Evolutionary conservation across 2,888 invertebrate species (phyloP).

Genomic region (Choreutis nemorana): DNA sequence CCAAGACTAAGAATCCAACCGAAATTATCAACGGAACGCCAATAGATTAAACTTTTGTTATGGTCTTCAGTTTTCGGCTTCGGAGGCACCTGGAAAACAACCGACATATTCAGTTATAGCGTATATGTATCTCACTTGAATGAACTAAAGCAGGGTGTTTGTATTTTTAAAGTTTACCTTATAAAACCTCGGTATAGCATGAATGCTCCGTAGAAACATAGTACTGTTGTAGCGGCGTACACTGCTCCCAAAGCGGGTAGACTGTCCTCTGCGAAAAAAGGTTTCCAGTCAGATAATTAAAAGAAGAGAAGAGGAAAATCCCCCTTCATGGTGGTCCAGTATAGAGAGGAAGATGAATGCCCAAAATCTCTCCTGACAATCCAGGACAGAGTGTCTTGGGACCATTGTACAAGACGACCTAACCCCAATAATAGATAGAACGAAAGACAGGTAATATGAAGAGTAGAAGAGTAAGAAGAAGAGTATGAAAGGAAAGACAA

Average conservation of each 20-base stretch:
- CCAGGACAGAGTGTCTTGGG: no score
- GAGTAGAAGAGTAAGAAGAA: no score
- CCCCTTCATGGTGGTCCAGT: no score
- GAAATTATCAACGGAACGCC: slow-evolving; percentile 8
- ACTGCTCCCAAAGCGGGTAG: slow-evolving; percentile 37
- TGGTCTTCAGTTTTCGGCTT: slow-evolving; percentile 44
- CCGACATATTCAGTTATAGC: neutral
- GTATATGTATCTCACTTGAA: neutral
- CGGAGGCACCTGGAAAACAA: slow-evolving; percentile 36
- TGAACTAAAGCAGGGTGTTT: neutral
- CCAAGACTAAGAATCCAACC: no score
- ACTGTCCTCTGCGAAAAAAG: slow-evolving; percentile 35
- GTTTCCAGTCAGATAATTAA: no score
- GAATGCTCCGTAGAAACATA: slow-evolving; percentile 40
- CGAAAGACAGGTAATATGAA: no score
- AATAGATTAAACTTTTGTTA: slow-evolving; percentile 50
- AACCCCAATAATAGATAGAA: no score
- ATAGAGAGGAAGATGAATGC: no score
- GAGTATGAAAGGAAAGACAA: no score
- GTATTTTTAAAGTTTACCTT: slow-evolving; percentile 18
- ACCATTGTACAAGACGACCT: no score
- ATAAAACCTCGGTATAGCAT: slow-evolving; percentile 39
- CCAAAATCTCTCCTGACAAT: no score
- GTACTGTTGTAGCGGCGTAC: slow-evolving; percentile 49
- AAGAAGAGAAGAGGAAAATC: no score